Base-by-base conservation (phyloP, 2,113 vertebrate genomes). In the Xiphophorus couchianus region DNA sequence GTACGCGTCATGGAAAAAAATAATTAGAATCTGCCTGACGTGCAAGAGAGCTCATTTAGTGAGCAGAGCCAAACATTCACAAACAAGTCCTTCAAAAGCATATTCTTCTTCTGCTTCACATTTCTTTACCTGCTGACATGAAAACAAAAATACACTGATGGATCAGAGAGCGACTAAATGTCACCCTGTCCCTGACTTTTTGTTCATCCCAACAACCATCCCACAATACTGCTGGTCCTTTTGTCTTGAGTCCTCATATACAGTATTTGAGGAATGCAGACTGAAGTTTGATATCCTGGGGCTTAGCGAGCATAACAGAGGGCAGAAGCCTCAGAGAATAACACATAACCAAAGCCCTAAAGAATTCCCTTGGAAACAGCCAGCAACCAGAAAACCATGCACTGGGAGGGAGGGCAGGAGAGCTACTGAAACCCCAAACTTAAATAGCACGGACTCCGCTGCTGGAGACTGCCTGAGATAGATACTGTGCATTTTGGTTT, bases 231-330 rank as follows among this genome's bases (percentile, higher is more conserved):
- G 71, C 75, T 71, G 78, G 60, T 79, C 79, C 77, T 74, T 80
- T 66, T 71, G 75, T 79, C 80, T 84, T 79, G 28, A 58, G 84
- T 37, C 87, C 80, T 69, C 80, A 74, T 84, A 86, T 85, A 87
- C 84, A 88, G 88, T 91, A 90, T 92, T 89, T 90, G 54, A 88
- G 84, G 88, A 93, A 92, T 89, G 90, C 88, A 91, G 84, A 85
- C 81, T 77, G 83, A 89, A 89, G 87, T 77, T 62, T 86, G 84
- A 89, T 92, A 88, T 79, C 84, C 74, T 33, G 81, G 69, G 71
- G 68, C 71, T 83, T 60, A 69, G 88, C 75, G 73, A 86, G 84
- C 81, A 90, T 67, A 91, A 90, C 76, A 90, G 81, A 91, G 88
- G 80, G 86, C 85, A 89, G 82, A 88, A 89, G 86, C 87, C 89